Base-by-base conservation (phyloP, 2,113 vertebrate genomes). In the Chelonoidis abingdonii region DNA sequence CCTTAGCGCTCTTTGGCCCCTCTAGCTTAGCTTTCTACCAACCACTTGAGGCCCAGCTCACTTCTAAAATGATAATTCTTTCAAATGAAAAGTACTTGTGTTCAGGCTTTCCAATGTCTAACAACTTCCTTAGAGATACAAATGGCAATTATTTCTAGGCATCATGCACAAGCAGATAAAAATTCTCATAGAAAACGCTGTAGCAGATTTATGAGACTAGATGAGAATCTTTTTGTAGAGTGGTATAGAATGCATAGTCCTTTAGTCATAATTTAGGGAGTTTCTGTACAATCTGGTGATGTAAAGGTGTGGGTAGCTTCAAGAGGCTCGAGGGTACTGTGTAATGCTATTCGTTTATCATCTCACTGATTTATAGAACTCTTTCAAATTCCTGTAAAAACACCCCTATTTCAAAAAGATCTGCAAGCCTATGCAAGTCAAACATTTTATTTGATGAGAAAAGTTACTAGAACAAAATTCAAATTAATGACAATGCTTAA, bases 191-290 rank as follows among this genome's bases (percentile, higher is more conserved):
- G n/a, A 25, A 72, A 65, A 87, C 47, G 62, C 50, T 83, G 10
- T 79, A 50, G 16, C 78, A 76, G 25, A 56, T 83, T 10, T 25
- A 5, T 80, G 49, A 35, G 87, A 92, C 76, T 0, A 2, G 14
- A 14, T 84, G 9, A 21, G 92, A 95, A 89, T 89, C 1, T 9
- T 89, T 94, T 86, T 57, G 88, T 86, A 76, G 3, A 47, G 19
- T 81, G 19, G 12, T 1, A 0, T 52, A 38, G 56, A 72, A 4
- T 31, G 54, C 24, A 86, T 3, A 2, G 0, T 14, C 80, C 41
- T 50, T 81, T 83, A 69, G 10, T 13, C 56, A 31, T 2, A 59
- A 38, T 25, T 3, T 75, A 17, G 0, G 88, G 19, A 4, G 56
- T 4, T 59, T 59, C 7, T n/a, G 1, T 19, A 38, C 19, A 12